phyloP scores from a whole-genome alignment of 2,113 vertebrate genomes.

The Panthera leo region DNA sequence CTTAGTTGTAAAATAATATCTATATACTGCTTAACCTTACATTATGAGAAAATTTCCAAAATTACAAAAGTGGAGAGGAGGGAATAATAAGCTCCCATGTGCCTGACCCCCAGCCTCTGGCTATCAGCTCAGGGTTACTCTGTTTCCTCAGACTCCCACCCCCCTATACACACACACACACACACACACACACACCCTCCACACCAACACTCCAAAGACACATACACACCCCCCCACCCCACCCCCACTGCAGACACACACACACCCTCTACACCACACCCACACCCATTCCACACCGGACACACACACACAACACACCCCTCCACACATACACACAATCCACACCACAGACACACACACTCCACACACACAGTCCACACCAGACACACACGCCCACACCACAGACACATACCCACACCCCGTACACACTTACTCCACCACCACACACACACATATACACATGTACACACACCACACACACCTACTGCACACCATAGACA shows the following conservation, averaged over 20 bases:
- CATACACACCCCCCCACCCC: not conserved
- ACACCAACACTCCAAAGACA: no score
- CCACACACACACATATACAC: not conserved
- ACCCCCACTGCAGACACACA: no score
- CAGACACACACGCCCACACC: not conserved
- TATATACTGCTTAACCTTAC: not conserved
- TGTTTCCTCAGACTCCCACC: not conserved
- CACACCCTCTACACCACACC: not conserved
- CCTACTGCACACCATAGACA: not conserved
- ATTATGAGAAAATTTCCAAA: not conserved
- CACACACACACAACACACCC: no score
- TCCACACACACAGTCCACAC: not conserved
- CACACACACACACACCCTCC: not conserved
- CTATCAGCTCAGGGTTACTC: accelerated
- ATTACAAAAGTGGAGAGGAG: not conserved
- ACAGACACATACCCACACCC: no score
- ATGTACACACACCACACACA: not conserved
- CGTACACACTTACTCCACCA: no score
- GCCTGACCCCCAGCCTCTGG: not conserved
- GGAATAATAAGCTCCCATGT: not conserved
- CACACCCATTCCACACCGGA: no score
- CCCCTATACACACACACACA: no score
- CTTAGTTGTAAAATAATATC: not conserved
- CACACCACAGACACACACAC: not conserved
- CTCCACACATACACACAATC: not conserved